Conservation (phyloP, 2,888 invertebrate species). For the Nephrotoma flavescens region DNA sequence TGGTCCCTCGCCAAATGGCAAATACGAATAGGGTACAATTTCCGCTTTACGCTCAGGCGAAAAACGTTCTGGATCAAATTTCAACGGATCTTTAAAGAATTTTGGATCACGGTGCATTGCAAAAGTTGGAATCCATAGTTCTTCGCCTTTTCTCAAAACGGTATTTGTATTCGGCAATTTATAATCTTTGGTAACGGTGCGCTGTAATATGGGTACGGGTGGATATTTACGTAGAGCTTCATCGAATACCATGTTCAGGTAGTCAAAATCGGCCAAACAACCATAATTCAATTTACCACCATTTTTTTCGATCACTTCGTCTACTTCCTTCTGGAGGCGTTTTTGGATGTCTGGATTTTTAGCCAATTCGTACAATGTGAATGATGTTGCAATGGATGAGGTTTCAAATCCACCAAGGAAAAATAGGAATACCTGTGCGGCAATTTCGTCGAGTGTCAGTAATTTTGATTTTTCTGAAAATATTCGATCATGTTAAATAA, state of each 20-base stretch:
- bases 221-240: neutral
- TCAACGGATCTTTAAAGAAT: neutral
- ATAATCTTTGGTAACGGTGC: neutral
- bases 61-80: neutral
- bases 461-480: neutral
- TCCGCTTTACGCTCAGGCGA: neutral
- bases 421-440: neutral
- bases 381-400: neutral
- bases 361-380: neutral
- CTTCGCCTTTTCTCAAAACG: neutral
- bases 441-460: neutral
- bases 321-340: neutral
- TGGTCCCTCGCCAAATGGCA: neutral
- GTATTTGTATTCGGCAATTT: neutral
- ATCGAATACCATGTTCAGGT: neutral
- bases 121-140: neutral
- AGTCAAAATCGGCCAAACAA: neutral
- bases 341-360: neutral
- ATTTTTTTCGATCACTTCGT: neutral
- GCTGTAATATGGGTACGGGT: neutral
- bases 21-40: neutral
- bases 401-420: neutral
- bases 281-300: neutral
- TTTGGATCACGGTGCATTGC: neutral
- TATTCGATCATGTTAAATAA: neutral